These are phyloP conservation scores for Indri indri DNA, from an alignment of 2,113 vertebrate species.

Conservation along the genomic window DNA sequence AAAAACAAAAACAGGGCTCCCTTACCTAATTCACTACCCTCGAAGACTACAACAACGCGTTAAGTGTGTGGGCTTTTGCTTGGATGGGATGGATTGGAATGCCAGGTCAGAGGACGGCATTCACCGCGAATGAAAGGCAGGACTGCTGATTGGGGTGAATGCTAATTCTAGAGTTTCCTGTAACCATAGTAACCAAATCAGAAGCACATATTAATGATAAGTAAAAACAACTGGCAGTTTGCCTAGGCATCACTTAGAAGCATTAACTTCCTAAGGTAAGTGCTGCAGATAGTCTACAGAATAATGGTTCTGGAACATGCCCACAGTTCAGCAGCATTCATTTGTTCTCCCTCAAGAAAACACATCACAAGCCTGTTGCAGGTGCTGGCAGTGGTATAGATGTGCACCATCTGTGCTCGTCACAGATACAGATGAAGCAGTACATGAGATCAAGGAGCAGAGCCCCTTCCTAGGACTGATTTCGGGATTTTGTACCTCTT, in stretches of 20 bases:
- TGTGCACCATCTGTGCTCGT: background rate
- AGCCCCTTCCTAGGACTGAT: background rate
- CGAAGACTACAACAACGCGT: background rate
- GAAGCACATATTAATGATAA: slow-evolving; percentile 55
- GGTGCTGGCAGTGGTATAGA: background rate
- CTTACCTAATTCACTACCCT: background rate
- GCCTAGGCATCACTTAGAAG: slow-evolving; percentile 60
- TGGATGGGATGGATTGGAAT: background rate
- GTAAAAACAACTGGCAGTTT: slow-evolving; percentile 64
- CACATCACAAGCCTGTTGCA: background rate
- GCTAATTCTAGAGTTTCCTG: background rate
- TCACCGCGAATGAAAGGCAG: background rate
- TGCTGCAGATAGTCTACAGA: background rate
- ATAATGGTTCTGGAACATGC: background rate
- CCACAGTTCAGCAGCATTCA: background rate
- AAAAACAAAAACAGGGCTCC: background rate
- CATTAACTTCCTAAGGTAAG: slow-evolving; percentile 59
- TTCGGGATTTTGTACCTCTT: background rate
- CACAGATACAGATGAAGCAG: background rate
- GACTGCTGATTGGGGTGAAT: slow-evolving; percentile 16
- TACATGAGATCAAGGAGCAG: background rate
- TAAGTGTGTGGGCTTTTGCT: background rate
- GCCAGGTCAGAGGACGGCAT: background rate
- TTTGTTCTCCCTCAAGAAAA: background rate
- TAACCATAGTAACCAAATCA: slow-evolving; percentile 71